These are phyloP conservation scores for Ectobius pallidus DNA, from an alignment of 2,888 invertebrate species.

Conservation along the genomic window DNA sequence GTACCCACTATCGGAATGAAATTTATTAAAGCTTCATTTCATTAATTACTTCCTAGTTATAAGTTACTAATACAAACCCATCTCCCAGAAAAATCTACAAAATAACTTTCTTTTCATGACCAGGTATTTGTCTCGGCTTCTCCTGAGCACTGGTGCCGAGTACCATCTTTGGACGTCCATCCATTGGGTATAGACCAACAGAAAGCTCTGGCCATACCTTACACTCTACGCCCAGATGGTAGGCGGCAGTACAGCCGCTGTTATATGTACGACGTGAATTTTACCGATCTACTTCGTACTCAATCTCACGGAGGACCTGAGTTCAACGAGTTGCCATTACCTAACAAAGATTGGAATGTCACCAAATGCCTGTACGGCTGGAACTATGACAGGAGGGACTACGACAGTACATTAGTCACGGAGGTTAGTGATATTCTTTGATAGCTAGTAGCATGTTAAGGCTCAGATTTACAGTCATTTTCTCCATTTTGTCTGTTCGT, in stretches of 20 bases:
- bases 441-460: no score
- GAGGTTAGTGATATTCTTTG: constrained; percentile 65
- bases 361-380: constrained; percentile 63
- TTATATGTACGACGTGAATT: constrained; percentile 61
- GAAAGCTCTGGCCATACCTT: constrained; percentile 62
- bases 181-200: constrained; percentile 59
- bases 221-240: constrained; percentile 53
- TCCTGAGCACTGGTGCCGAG: constrained; percentile 70
- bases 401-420: constrained; percentile 68
- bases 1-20: no score
- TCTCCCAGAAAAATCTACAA: no score
- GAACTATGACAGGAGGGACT: constrained; percentile 66
- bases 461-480: no score
- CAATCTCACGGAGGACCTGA: constrained; percentile 48
- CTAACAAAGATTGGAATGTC: constrained; percentile 55
- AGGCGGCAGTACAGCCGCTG: constrained; percentile 51
- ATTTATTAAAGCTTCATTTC: no score
- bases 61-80: no score
- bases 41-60: no score
- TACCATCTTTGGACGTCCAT: constrained; percentile 59
- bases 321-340: constrained; percentile 48
- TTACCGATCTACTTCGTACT: constrained; percentile 52
- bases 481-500: no score
- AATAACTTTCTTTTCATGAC: no score
- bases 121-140: constrained; percentile 70